phyloP scores from a whole-genome alignment of 2,797 vertebrate genomes.

The Crenuchus spilurus region DNA sequence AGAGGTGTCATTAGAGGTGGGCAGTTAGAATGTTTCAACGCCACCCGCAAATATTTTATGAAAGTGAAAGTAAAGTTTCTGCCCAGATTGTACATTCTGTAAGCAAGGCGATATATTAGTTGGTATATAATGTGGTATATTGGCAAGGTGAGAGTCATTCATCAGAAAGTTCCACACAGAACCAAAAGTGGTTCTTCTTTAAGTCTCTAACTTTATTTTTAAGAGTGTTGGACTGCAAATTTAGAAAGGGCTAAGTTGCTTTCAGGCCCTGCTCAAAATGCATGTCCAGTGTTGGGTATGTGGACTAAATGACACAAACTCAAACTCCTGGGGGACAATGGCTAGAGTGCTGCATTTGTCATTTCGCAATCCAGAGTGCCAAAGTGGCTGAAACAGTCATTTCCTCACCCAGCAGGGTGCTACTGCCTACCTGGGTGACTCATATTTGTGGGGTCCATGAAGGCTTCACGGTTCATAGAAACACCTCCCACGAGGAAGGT shows the following conservation, averaged over 20 bases:
- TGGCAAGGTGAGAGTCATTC: no score
- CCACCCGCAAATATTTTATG: no score
- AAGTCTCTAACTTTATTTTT: neutral
- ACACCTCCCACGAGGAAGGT: neutral
- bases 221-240: neutral
- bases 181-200: neutral
- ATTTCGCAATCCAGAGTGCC: constrained; percentile 46
- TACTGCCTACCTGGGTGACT: constrained; percentile 11
- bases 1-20: no score
- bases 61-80: no score
- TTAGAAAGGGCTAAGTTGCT: neutral
- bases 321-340: neutral
- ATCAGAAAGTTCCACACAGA: no score
- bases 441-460: constrained; percentile 19
- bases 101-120: no score
- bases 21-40: no score
- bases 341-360: constrained; percentile 44
- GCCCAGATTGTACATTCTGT: no score
- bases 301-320: neutral
- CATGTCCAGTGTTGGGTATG: neutral
- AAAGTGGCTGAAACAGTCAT: constrained; percentile 36
- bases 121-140: no score
- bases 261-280: constrained; percentile 1
- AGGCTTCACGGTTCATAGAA: neutral
- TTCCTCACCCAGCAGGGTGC: constrained; percentile 24